Base-by-base conservation (phyloP, 2,797 vertebrate species). In the Takifugu rubripes region DNA sequence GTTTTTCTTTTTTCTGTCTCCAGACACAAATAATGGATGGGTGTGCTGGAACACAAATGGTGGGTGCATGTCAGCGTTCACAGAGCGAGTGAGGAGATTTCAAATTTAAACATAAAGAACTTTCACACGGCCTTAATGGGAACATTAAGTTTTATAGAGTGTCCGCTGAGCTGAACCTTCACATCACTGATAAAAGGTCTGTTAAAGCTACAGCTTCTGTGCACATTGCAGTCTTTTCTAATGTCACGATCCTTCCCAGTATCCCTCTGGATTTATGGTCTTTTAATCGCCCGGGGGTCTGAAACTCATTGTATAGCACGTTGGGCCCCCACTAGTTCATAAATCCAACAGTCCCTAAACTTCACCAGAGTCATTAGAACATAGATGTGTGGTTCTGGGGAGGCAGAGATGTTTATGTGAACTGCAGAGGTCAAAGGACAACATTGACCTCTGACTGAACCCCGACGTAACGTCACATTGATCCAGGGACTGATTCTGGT, bases 231-330 rank as follows among this genome's bases (percentile, higher is more conserved):
- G n/a, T 33, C 58, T 52, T 17, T 54, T 5, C 25, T 26, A 49
- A 59, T 15, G 49, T 61, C 21, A 33, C 27, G 5, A 14, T 50
- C 15, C 44, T 49, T 53, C 40, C 24, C 21, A 43, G 68, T 62
- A 49, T 48, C 59, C 50, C 33, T 53, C 16, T 1, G 43, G 31
- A 75, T 73, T 82, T 75, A 72, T 59, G 64, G 52, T 27, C 25
- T 31, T 9, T 27, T 68, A 58, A 65, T 54, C 1, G 1, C 40
- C 61, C 14, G 36, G 36, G 3, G 12, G 36, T 40, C 12, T 12
- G 36, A 40, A 40, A 40, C 36, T 40, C 36, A 40, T 40, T 14
- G 36, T 40, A 14, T 5, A 40, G 36, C 36, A 40, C 36, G 12
- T 1, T 14, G 36, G 36, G 1, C 36, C 36, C 36, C 36, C 36